A percentile compares a stretch with the other conserved stretches of the same genome.
Evolutionary conservation across 2,888 invertebrate genomes (phyloP).

Genomic region (Polydrusus cervinus): DNA sequence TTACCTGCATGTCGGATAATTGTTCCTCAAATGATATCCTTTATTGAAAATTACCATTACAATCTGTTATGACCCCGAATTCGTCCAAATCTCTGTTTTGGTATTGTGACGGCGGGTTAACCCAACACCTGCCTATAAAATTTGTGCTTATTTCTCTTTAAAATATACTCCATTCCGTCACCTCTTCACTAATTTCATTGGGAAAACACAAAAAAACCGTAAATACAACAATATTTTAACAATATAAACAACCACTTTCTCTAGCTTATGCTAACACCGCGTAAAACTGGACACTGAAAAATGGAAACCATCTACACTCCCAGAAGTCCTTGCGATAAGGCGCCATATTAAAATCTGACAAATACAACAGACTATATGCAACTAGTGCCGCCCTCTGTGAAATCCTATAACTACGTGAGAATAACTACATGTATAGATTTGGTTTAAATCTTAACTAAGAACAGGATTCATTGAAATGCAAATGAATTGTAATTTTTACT

Average conservation of each 20-base stretch:
- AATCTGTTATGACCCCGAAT: constrained; percentile 62
- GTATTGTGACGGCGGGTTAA: constrained; percentile 57
- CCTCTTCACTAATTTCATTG: constrained; percentile 32
- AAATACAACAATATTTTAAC: constrained; percentile 44
- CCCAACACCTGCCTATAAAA: constrained; percentile 70
- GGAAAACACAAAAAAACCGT: constrained; percentile 35
- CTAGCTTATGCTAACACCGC: constrained; percentile 66
- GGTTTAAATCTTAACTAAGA: constrained; percentile 10
- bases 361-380: constrained; percentile 56
- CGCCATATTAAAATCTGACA: constrained; percentile 67
- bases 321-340: constrained; percentile 73
- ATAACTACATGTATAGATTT: background rate
- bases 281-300: constrained; percentile 74
- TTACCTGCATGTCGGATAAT: constrained; percentile 72
- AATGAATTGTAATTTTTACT: no score
- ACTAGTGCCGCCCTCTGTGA: constrained; percentile 39
- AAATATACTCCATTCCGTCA: constrained; percentile 54
- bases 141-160: constrained; percentile 62
- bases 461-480: no score
- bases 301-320: constrained; percentile 75
- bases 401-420: background rate
- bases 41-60: constrained; percentile 67
- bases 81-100: constrained; percentile 55
- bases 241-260: constrained; percentile 54
- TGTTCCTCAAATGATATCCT: constrained; percentile 40